Percentiles rank a stretch among this genome's conserved stretches.
Evolutionary conservation across 2,888 invertebrate genomes (phyloP).

Genomic region (Dorcus hopei): DNA sequence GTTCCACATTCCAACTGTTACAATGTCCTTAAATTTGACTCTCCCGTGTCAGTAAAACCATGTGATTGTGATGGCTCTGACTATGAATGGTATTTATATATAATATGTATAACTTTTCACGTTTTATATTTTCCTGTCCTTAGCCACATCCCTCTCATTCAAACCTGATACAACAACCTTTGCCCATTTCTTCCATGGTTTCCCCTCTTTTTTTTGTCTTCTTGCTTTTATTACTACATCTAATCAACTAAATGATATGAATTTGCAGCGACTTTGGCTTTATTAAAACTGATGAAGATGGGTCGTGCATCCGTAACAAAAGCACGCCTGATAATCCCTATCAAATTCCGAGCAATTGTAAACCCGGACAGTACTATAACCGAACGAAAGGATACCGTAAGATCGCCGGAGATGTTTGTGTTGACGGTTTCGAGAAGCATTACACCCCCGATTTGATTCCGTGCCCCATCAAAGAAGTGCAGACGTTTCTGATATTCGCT

Average conservation of each 20-base stretch:
- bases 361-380: conserved; percentile 70
- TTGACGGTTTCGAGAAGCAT: conserved; percentile 66
- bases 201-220: too few species aligned
- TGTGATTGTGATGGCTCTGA: conserved; percentile 80
- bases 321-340: conserved; percentile 61
- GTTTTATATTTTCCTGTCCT: too few species aligned
- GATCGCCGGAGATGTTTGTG: conserved; percentile 77
- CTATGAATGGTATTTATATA: conserved; percentile 68
- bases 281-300: conserved; percentile 56
- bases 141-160: too few species aligned
- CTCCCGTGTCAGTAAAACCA: conserved; percentile 64
- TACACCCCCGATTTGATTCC: conserved; percentile 70
- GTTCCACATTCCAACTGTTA: conserved; percentile 74
- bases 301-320: conserved; percentile 66
- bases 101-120: neutral
- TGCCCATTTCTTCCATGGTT: too few species aligned
- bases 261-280: conserved; percentile 72
- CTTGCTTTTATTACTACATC: too few species aligned
- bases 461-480: conserved; percentile 64
- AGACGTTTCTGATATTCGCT: conserved; percentile 79
- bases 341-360: conserved; percentile 64
- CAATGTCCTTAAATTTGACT: conserved; percentile 73
- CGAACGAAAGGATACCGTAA: conserved; percentile 84
- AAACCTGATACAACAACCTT: too few species aligned
- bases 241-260: neutral